Base-by-base conservation (phyloP, 2,797 vertebrate genomes). In the Epinephelus malabaricus region DNA sequence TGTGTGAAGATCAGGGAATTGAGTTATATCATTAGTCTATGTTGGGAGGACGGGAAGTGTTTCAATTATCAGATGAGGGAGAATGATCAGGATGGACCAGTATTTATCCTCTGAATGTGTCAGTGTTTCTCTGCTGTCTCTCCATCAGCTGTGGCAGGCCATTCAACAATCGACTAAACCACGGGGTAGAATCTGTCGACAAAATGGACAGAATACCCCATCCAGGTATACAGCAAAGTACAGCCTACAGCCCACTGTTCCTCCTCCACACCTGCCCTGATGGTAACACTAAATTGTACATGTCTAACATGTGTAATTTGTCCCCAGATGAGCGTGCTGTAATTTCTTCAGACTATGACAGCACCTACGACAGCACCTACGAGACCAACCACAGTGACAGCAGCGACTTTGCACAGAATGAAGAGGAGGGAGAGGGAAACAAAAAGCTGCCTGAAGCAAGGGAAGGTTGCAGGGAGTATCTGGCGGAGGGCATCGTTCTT, bases 361-460 rank as follows among this genome's bases (percentile, higher is more conserved):
- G 95, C 92, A 94, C 94, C 82, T 94, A 94, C 9, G 94, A 94
- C 90, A 94, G 94, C 89, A 96, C 95, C 82, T 95, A 95, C 11
- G 96, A 99, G 95, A 98, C 97, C 94, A 99, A 98, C 93, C 97
- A 98, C 96, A 98, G 98, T 51, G 97, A 98, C 85, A 97, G 97
- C 96, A 98, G 97, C 0, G 97, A 98, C 88, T 97, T 98, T 56
- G 93, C 97, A 69, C 98, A 97, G 88, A 97, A 97, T 0, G 97
- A 98, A 1, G 98, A 98, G 0, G 97, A 98, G 64, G 77, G 93
- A 0, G 96, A 97, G 5, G 94, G 93, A 64, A 86, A 90, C 74
- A 96, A 95, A 84, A 96, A 96, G 75, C 86, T 72, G 2, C 68
- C 82, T 6, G 92, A 91, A 82, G 75, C 54, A 0, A 88, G 90